Evolutionary conservation across 2,113 vertebrate genomes (phyloP).

Genomic region (Tyrannus savana): DNA sequence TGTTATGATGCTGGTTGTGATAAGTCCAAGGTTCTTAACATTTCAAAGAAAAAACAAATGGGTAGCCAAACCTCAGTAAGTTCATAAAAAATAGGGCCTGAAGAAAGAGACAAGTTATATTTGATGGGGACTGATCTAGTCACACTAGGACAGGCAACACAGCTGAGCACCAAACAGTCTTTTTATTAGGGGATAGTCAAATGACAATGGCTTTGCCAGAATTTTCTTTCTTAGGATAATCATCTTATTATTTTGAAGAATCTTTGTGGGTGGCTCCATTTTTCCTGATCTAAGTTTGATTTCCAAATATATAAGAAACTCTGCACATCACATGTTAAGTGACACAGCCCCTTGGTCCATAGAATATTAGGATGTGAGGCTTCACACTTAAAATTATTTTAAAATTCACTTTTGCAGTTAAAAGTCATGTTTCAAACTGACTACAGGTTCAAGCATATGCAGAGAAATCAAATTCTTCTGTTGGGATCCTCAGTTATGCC

Average conservation of each 20-base stretch:
- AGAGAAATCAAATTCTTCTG: not conserved
- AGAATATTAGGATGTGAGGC: not conserved
- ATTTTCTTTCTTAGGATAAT: not conserved
- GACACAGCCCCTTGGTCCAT: not conserved
- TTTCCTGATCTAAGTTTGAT: not conserved
- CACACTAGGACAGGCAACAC: rapidly evolving
- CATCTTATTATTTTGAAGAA: not conserved
- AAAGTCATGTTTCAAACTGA: not conserved
- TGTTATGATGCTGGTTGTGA: rapidly evolving
- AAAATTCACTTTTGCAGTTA: not conserved
- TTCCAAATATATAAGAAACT: not conserved
- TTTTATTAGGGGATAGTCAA: not conserved
- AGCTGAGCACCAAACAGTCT: not conserved
- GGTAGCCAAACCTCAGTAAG: not conserved
- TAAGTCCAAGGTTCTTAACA: not conserved
- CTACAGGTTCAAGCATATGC: not conserved
- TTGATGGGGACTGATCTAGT: not conserved
- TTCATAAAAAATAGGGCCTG: not conserved
- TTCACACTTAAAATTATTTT: not conserved
- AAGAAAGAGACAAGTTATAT: not conserved
- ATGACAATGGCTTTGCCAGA: not conserved
- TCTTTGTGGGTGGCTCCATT: not conserved
- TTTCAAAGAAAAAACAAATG: not conserved
- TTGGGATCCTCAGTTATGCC: not conserved
- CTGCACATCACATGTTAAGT: not conserved